phyloP scores from a whole-genome alignment of 2,797 vertebrate species.

The Rhodeus uyekii region DNA sequence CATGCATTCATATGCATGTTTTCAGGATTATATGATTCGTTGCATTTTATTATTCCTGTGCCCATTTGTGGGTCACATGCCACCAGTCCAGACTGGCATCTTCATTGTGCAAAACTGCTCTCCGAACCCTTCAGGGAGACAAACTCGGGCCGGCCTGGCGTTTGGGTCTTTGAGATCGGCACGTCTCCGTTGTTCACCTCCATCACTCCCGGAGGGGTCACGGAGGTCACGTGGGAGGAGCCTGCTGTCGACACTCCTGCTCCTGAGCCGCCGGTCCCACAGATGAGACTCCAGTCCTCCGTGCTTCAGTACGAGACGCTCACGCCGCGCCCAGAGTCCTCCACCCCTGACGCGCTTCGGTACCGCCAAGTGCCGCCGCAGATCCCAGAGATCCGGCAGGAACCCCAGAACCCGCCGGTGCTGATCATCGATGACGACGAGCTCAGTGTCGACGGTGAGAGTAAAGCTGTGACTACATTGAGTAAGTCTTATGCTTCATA shows the following conservation, averaged over 20 bases:
- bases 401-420: conserved; percentile 74
- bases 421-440: conserved; percentile 85
- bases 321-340: background rate
- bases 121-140: conserved; percentile 75
- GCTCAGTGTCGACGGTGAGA: conserved; percentile 87
- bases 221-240: conserved; percentile 52
- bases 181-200: conserved; percentile 72
- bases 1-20: too few species aligned
- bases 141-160: conserved; percentile 84
- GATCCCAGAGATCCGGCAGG: background rate
- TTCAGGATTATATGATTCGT: too few species aligned
- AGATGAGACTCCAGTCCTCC: conserved; percentile 48
- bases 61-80: too few species aligned
- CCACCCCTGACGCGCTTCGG: conserved; percentile 70
- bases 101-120: background rate
- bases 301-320: conserved; percentile 49
- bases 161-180: conserved; percentile 92
- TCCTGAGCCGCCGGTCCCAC: background rate
- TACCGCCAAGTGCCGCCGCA: conserved; percentile 60
- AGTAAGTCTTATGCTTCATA: background rate
- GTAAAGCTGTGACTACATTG: background rate
- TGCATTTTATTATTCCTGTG: too few species aligned
- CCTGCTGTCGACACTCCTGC: background rate
- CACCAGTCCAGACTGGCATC: too few species aligned
- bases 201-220: conserved; percentile 71